Conservation (phyloP, 1,140 invertebrate genomes). For the Drosophila virilis region DNA sequence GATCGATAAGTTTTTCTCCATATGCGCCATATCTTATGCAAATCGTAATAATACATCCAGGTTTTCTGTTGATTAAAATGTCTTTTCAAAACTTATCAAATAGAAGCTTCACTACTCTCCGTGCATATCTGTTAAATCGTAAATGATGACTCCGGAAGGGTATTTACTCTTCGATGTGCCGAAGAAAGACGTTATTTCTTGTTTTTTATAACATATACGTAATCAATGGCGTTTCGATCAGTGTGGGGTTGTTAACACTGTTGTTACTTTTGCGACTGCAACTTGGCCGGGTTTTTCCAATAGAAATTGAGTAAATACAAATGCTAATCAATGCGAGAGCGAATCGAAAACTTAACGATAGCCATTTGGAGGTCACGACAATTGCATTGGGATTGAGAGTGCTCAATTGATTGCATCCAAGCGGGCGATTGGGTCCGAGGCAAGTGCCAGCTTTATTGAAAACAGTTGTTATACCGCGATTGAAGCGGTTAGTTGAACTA, state of each 20-base stretch:
- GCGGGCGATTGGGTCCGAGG: background rate
- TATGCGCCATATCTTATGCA: no score
- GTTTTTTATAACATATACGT: background rate
- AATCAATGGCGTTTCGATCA: background rate
- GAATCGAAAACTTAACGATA: background rate
- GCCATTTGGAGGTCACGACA: constrained; percentile 17
- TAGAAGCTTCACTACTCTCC: no score
- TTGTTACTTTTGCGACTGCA: background rate
- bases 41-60: no score
- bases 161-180: no score
- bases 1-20: no score
- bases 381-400: constrained; percentile 6
- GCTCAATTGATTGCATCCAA: background rate
- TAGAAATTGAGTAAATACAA: background rate
- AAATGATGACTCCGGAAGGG: no score
- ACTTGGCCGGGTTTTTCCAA: background rate
- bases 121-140: no score
- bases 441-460: constrained; percentile 24
- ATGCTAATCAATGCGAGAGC: constrained; percentile 7
- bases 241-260: no score
- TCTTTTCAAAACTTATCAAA: no score
- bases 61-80: no score
- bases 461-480: constrained; percentile 57
- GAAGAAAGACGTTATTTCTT: no score
- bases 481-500: constrained; percentile 30